Percentiles rank a stretch among this genome's conserved stretches.
Conservation (phyloP, 2,797 vertebrate species). For the Anomalospiza imberbis region DNA sequence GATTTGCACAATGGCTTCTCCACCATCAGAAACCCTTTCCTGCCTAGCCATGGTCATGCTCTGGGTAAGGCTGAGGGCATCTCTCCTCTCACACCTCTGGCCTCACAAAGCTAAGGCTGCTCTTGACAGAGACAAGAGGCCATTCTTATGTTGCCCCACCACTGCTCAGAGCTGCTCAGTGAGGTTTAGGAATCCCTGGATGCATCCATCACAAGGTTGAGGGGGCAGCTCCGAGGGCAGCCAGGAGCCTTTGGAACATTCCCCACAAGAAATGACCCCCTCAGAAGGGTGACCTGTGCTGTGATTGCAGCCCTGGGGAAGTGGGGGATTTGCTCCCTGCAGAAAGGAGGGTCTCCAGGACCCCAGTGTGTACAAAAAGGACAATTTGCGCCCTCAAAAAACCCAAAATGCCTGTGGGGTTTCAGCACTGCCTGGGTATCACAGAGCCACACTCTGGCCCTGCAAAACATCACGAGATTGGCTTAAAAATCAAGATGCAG, state of each 20-base stretch:
- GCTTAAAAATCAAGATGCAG: conserved; percentile 48
- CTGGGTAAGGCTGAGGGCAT: not conserved
- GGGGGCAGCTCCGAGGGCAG: not conserved
- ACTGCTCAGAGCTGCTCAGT: not conserved
- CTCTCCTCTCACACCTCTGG: not conserved
- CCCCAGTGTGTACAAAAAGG: rapidly evolving
- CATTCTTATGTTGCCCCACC: rapidly evolving
- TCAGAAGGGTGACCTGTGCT: not conserved
- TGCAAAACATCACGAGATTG: conserved; percentile 16
- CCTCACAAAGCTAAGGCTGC: not conserved
- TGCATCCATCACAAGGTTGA: no score
- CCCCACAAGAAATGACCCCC: not conserved
- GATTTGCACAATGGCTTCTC: not conserved
- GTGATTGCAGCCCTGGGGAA: not conserved
- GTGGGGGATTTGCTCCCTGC: not conserved
- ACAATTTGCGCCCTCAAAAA: not conserved
- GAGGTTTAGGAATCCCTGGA: not conserved
- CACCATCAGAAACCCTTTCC: not conserved
- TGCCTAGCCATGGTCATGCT: not conserved
- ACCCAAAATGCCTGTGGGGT: not conserved
- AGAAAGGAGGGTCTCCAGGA: not conserved
- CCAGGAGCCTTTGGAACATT: not conserved
- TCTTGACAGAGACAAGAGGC: not conserved
- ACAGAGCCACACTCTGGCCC: not conserved
- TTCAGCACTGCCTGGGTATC: not conserved